A percentile compares a stretch with the other conserved stretches of the same genome.
phyloP scores from a whole-genome alignment of 1,140 invertebrate species.

The Drosophila erecta region DNA sequence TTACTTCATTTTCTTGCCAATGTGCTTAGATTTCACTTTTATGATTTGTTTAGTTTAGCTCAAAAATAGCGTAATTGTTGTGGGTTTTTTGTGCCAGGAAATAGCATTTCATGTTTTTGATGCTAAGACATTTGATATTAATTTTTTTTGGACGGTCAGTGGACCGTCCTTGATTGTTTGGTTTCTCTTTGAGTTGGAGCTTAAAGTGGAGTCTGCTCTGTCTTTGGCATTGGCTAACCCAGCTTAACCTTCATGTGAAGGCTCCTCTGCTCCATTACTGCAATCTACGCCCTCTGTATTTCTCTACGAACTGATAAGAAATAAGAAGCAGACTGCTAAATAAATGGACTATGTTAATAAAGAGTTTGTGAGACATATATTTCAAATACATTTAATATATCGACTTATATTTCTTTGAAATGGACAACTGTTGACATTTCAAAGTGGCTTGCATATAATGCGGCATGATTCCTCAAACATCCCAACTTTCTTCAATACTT shows the following conservation, averaged over 20 bases:
- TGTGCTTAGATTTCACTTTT: constrained; percentile 39
- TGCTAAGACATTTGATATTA: not conserved
- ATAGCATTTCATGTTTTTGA: not conserved
- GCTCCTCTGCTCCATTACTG: not conserved
- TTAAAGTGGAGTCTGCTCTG: constrained; percentile 6
- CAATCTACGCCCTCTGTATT: constrained; percentile 3
- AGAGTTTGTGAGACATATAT: no score
- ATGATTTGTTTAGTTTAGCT: constrained; percentile 25
- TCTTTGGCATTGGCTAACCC: not conserved
- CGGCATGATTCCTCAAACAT: no score
- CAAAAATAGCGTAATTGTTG: constrained; percentile 28
- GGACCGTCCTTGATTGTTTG: constrained; percentile 13
- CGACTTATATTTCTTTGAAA: no score
- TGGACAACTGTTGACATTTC: not conserved
- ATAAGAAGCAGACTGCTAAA: constrained; percentile 6
- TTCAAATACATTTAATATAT: no score
- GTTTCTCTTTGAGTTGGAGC: constrained; percentile 1
- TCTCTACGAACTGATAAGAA: not conserved
- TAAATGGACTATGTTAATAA: no score
- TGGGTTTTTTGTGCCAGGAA: constrained; percentile 9
- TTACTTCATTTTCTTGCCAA: constrained; percentile 28
- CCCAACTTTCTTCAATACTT: not conserved
- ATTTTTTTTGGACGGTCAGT: constrained; percentile 12
- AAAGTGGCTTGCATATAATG: not conserved
- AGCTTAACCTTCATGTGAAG: constrained; percentile 12